Evolutionary conservation across 2,797 vertebrate species (phyloP).

Genomic region (Chrosomus eos): DNA sequence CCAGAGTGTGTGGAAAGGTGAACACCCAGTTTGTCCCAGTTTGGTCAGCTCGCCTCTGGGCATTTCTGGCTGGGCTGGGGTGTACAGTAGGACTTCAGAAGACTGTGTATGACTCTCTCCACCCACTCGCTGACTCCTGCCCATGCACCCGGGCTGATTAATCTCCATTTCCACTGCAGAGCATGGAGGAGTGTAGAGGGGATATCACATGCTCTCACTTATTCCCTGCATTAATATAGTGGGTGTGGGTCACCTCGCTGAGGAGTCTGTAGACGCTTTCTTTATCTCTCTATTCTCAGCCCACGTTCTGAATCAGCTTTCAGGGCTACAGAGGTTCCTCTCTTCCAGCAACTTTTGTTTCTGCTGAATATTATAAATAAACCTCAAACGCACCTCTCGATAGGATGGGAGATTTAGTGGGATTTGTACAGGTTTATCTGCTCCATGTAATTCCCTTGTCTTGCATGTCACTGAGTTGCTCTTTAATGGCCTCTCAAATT

Average conservation of each 20-base stretch:
- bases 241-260: slow-evolving; percentile 58
- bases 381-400: slow-evolving; percentile 32
- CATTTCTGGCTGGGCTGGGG: slow-evolving; percentile 37
- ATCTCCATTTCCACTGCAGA: slow-evolving; percentile 36
- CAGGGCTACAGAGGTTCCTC: slow-evolving; percentile 66
- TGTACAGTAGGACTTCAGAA: slow-evolving; percentile 54
- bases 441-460: slow-evolving; percentile 23
- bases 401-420: neutral
- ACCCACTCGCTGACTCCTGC: slow-evolving; percentile 47
- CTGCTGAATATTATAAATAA: slow-evolving; percentile 52
- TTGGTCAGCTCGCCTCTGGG: slow-evolving; percentile 43
- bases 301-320: slow-evolving; percentile 84
- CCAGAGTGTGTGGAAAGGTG: slow-evolving; percentile 28
- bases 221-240: slow-evolving; percentile 54
- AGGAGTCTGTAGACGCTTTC: slow-evolving; percentile 50
- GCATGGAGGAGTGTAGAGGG: slow-evolving; percentile 57
- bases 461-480: slow-evolving; percentile 2
- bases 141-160: slow-evolving; percentile 31
- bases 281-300: slow-evolving; percentile 55
- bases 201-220: slow-evolving; percentile 56
- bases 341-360: slow-evolving; percentile 30
- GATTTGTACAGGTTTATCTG: slow-evolving; percentile 39
- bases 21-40: slow-evolving; percentile 13
- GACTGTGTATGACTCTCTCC: slow-evolving; percentile 45
- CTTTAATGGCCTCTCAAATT: slow-evolving; percentile 32